Evolutionary conservation across 2,113 vertebrate species (phyloP), one percentile per base, ranked within the genome.

Genomic region (Notothenia coriiceps): DNA sequence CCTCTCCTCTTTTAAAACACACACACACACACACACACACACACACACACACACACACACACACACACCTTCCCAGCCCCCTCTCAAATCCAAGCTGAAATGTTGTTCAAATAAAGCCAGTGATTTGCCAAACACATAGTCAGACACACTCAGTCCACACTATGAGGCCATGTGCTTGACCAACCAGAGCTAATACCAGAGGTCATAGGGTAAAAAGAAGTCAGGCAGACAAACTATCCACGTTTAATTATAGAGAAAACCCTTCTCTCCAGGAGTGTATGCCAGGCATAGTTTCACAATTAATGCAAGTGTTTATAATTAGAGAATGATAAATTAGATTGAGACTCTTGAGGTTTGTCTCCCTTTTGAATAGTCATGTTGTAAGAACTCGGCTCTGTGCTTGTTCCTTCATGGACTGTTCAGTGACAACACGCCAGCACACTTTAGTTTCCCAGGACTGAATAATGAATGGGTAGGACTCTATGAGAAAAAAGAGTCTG

Each of bases 71-170:
- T 65, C 86, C 74, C 86, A 77, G 44, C 74, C 85, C 77, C 84
- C 84, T 79, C 73, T 69, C 52, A 66, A 69, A 50, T 67, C 35
- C 25, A 43, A 59, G 68, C 77, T 83, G 71, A 82, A 82, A 88
- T 89, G 71, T 67, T 92, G 81, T 90, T 82, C 79, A 93, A 93
- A 93, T 83, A 93, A 87, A 91, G 86, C 73, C 86, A 46, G 79
- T 81, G 88, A 92, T 93, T 93, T 88, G 85, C 71, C 85, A 85
- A 90, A 85, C 86, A 81, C 71, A 82, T 85, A 74, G 69, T 11
- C 47, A 84, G 67, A 78, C 74, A 66, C 59, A 79, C 84, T 87
- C 25, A 2, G 64, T 49, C 49, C 60, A 77, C 74, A 86, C 35
- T 57, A 46, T 82, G 51, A 44, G 84, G 54, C 55, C 79, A 88